Conservation (phyloP, 2,797 vertebrate species). For the Tapirus indicus region DNA sequence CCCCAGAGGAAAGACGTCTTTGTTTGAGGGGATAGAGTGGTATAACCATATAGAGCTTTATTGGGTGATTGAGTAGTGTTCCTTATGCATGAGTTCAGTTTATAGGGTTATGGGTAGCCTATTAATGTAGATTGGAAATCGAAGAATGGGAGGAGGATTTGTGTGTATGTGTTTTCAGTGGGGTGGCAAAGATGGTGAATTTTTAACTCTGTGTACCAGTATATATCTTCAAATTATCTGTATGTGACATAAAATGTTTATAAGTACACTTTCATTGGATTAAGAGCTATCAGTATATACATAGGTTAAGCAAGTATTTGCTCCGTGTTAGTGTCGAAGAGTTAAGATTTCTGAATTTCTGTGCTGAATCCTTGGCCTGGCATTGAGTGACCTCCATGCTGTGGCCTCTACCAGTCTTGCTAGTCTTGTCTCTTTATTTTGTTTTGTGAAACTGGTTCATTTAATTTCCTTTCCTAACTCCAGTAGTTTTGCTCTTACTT, state of each 20-base stretch:
- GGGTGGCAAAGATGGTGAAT: slow-evolving; percentile 24
- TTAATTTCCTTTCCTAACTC: slow-evolving; percentile 19
- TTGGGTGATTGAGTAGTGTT: neutral
- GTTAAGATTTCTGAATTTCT: slow-evolving; percentile 20
- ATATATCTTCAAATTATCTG: neutral
- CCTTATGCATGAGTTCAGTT: neutral
- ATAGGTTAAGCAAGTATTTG: slow-evolving; percentile 27
- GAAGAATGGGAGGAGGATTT: neutral
- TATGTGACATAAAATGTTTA: slow-evolving; percentile 14
- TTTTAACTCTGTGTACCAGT: slow-evolving; percentile 9
- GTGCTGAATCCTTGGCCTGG: neutral
- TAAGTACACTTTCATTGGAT: slow-evolving; percentile 29
- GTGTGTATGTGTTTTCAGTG: neutral
- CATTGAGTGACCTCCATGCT: neutral
- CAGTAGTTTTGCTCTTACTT: slow-evolving; percentile 46
- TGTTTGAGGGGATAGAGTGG: neutral
- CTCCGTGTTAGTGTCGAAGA: slow-evolving; percentile 25
- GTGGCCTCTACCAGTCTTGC: neutral
- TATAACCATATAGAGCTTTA: neutral
- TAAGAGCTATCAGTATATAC: slow-evolving; percentile 9
- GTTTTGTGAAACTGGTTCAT: slow-evolving; percentile 36
- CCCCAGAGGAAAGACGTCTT: neutral
- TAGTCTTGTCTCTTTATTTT: neutral
- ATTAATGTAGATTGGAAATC: neutral
- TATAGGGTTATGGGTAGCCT: neutral